These are phyloP conservation scores for Orthonyx spaldingii DNA, from an alignment of 2,113 vertebrate species.

Conservation along the genomic window DNA sequence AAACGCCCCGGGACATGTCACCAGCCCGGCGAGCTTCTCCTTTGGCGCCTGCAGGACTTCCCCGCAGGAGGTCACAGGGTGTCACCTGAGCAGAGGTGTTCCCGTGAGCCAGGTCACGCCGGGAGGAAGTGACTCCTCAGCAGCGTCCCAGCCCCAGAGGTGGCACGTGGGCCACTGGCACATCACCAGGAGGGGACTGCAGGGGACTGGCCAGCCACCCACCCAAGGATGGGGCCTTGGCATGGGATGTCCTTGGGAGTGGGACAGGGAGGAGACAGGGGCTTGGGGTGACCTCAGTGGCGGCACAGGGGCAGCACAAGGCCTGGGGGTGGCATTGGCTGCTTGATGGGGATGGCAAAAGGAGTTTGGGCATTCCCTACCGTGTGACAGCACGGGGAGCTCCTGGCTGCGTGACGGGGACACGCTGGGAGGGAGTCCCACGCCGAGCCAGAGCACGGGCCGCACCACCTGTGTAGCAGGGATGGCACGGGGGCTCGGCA, in stretches of 20 bases:
- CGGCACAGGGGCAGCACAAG: neutral
- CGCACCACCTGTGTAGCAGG: fast-evolving
- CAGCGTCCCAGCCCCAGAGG: neutral
- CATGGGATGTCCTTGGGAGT: fast-evolving
- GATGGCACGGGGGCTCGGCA: neutral
- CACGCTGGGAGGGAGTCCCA: neutral
- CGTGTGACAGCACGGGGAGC: fast-evolving
- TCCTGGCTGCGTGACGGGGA: neutral
- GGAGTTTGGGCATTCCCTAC: neutral
- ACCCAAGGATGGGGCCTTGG: neutral
- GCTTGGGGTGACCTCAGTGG: neutral
- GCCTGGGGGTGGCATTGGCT: neutral
- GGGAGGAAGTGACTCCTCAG: neutral
- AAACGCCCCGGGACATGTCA: neutral
- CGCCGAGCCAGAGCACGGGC: neutral
- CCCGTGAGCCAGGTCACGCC: neutral
- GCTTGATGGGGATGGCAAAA: neutral
- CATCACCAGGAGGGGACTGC: neutral
- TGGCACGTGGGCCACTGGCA: neutral
- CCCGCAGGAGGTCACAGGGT: neutral
- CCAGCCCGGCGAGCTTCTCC: neutral
- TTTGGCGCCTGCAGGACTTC: neutral
- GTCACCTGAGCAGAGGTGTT: neutral
- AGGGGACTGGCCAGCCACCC: neutral
- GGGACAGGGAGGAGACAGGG: neutral